Evolutionary conservation across 2,888 invertebrate species (phyloP).

Genomic region (Drosophila pegasa): DNA sequence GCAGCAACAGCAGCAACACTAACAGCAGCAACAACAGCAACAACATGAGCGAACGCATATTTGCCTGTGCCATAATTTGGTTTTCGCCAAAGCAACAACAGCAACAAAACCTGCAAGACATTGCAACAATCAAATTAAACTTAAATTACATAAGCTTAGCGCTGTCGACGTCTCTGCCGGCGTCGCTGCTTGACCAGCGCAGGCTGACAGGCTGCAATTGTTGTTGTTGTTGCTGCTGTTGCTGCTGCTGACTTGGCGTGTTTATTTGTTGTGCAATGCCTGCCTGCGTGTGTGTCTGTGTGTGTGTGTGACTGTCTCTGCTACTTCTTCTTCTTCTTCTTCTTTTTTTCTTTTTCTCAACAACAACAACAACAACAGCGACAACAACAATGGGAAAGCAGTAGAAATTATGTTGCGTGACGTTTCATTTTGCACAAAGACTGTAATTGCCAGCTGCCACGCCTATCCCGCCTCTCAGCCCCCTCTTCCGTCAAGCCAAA

Average conservation of each 20-base stretch:
- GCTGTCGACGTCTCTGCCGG: conserved; percentile 21
- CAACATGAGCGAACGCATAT: conserved; percentile 26
- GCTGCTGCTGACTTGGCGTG: conserved; percentile 58
- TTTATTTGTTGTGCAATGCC: conserved; percentile 75
- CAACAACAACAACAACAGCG: conserved; percentile 35
- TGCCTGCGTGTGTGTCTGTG: conserved; percentile 32
- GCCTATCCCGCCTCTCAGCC: neutral
- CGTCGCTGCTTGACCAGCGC: conserved; percentile 19
- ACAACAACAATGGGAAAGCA: conserved; percentile 67
- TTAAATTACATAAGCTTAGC: conserved; percentile 71
- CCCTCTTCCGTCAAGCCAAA: neutral
- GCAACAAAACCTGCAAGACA: conserved; percentile 74
- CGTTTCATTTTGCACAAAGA: conserved; percentile 80
- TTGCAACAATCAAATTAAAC: conserved; percentile 80
- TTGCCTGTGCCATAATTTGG: conserved; percentile 59
- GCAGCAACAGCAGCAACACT: neutral
- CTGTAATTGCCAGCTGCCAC: conserved; percentile 68
- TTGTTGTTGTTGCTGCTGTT: conserved; percentile 9
- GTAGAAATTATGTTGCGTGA: conserved; percentile 82
- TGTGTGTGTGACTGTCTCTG: conserved; percentile 17
- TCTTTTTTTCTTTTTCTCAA: neutral
- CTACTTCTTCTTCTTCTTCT: conserved; percentile 9
- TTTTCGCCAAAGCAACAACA: conserved; percentile 49
- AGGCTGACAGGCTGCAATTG: conserved; percentile 23
- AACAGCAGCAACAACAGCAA: conserved; percentile 14